Evolutionary conservation across 1,140 invertebrate species (phyloP).

Genomic region (Augochlora pura): DNA sequence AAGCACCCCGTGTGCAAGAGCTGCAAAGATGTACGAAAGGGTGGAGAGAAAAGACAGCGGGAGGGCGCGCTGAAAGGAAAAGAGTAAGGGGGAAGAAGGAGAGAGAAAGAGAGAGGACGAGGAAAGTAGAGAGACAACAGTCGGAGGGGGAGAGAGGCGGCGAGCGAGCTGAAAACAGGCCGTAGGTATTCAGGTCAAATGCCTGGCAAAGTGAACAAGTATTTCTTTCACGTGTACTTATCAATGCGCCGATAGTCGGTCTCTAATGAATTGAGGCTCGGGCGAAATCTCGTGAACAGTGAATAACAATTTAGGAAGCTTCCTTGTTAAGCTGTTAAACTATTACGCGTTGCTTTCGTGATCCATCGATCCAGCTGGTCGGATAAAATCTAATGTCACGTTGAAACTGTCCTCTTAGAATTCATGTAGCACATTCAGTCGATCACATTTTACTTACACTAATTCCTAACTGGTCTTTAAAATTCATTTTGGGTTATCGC

Average conservation of each 20-base stretch:
- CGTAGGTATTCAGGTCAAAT: conserved; percentile 44
- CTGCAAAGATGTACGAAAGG: not conserved
- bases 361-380: not conserved
- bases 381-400: not conserved
- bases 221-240: conserved; percentile 41
- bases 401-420: not conserved
- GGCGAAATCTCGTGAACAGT: not conserved
- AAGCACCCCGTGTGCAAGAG: conserved; percentile 16
- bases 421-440: not conserved
- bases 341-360: not conserved
- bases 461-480: too few relatives aligned
- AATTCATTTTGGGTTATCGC: too few relatives aligned
- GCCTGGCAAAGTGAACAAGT: conserved; percentile 13
- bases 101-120: not conserved
- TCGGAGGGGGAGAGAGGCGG: conserved; percentile 14
- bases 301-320: conserved; percentile 11
- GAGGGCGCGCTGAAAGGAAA: not conserved
- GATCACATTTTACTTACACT: not conserved
- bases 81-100: conserved; percentile 7
- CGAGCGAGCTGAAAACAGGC: conserved; percentile 19
- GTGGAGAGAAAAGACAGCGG: conserved; percentile 13
- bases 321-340: not conserved
- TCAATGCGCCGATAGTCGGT: conserved; percentile 10
- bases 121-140: conserved; percentile 10
- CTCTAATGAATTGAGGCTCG: conserved; percentile 8